Conservation (phyloP, 92 coral and sea anemone genomes). For the Virgularia gustaviana region DNA sequence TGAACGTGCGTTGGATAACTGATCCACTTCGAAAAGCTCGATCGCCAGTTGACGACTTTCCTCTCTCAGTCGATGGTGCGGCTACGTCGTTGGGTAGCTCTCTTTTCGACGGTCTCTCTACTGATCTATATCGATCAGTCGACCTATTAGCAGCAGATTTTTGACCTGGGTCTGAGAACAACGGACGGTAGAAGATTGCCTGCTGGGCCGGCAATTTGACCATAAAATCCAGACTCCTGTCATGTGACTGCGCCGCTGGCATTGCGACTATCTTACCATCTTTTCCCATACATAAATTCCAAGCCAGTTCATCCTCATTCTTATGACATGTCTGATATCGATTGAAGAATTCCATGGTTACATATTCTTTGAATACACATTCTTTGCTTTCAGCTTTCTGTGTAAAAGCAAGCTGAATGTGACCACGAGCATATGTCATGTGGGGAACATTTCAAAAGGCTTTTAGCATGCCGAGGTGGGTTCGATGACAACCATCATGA, state of each 20-base stretch:
- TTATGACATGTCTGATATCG: slow-evolving; percentile 85
- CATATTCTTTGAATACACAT: slow-evolving; percentile 87
- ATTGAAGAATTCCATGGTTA: slow-evolving; percentile 77
- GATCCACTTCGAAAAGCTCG: background rate
- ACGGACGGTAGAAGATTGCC: slow-evolving; percentile 5
- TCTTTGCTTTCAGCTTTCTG: slow-evolving; percentile 85
- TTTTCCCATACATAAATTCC: slow-evolving; percentile 77
- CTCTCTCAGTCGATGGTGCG: background rate
- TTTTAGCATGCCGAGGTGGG: no score
- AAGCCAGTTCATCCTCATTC: slow-evolving; percentile 73
- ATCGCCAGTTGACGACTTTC: background rate
- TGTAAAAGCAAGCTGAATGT: background rate
- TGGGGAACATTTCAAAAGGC: background rate
- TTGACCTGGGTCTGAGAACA: background rate
- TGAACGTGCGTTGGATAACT: slow-evolving; percentile 5
- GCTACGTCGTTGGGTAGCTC: no score
- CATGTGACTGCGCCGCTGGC: slow-evolving; percentile 66
- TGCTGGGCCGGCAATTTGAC: slow-evolving; percentile 62
- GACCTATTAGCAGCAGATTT: background rate
- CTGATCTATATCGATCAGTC: background rate
- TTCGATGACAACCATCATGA: no score
- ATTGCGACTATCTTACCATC: slow-evolving; percentile 68
- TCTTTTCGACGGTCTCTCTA: background rate
- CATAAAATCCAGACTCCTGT: slow-evolving; percentile 81
- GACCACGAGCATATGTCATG: background rate